Percentiles rank a stretch among this genome's conserved stretches.
These are phyloP conservation scores for Alces alces DNA, from an alignment of 2,113 vertebrate genomes.

Conservation along the genomic window DNA sequence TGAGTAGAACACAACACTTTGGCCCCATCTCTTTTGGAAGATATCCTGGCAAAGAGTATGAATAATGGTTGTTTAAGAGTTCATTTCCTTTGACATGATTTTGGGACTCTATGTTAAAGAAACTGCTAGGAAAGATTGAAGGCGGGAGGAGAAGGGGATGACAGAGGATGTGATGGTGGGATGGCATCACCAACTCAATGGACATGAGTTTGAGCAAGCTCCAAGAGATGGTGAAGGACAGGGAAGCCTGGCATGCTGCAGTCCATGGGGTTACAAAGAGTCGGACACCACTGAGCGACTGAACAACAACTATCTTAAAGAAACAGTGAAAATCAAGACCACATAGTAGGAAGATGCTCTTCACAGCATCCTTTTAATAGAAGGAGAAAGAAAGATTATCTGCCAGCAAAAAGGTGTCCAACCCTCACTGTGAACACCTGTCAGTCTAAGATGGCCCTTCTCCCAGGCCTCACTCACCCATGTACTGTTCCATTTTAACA, in stretches of 20 bases:
- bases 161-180: neutral
- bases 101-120: neutral
- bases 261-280: neutral
- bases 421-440: neutral
- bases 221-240: fast-evolving
- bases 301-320: neutral
- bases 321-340: neutral
- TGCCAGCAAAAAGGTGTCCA: neutral
- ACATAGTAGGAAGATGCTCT: neutral
- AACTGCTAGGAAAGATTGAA: neutral
- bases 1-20: neutral
- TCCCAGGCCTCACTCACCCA: neutral
- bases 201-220: neutral
- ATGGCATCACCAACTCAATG: neutral
- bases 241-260: neutral
- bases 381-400: neutral
- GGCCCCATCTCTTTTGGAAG: neutral
- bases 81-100: neutral
- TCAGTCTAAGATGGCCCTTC: neutral
- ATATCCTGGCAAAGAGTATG: neutral
- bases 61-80: neutral
- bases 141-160: neutral
- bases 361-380: neutral
- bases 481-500: neutral
- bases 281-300: fast-evolving